Evolutionary conservation across 2,888 invertebrate genomes (phyloP).

Genomic region (Heliconius hortense): DNA sequence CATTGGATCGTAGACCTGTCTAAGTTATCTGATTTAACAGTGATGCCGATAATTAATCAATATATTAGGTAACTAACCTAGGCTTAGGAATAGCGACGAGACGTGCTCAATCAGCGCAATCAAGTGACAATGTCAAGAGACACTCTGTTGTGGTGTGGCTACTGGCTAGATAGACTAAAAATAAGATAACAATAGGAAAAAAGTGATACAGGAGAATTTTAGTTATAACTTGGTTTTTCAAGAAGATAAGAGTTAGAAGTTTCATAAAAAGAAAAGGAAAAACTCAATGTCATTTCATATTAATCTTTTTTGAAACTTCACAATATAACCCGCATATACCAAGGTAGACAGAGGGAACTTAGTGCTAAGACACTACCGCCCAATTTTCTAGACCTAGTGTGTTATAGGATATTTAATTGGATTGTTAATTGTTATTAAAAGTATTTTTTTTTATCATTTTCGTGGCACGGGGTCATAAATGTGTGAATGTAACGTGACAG

Average conservation of each 20-base stretch:
- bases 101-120: constrained; percentile 38
- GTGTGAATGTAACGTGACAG: too few relatives aligned
- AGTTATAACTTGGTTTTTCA: not conserved
- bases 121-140: constrained; percentile 38
- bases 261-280: not conserved
- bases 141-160: constrained; percentile 21
- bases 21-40: not conserved
- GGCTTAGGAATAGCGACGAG: not conserved
- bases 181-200: constrained; percentile 20
- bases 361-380: too few relatives aligned
- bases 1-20: not conserved
- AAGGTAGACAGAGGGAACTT: too few relatives aligned
- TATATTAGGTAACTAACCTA: constrained; percentile 11
- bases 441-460: not conserved
- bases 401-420: not conserved
- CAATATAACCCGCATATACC: too few relatives aligned
- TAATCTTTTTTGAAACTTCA: too few relatives aligned
- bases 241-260: not conserved
- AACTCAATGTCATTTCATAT: not conserved
- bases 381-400: too few relatives aligned
- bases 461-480: too few relatives aligned
- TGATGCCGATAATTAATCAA: not conserved
- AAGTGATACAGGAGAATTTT: not conserved
- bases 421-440: not conserved
- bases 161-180: constrained; percentile 13